phyloP scores from a whole-genome alignment of 2,113 vertebrate species.

The Nesoenas mayeri region DNA sequence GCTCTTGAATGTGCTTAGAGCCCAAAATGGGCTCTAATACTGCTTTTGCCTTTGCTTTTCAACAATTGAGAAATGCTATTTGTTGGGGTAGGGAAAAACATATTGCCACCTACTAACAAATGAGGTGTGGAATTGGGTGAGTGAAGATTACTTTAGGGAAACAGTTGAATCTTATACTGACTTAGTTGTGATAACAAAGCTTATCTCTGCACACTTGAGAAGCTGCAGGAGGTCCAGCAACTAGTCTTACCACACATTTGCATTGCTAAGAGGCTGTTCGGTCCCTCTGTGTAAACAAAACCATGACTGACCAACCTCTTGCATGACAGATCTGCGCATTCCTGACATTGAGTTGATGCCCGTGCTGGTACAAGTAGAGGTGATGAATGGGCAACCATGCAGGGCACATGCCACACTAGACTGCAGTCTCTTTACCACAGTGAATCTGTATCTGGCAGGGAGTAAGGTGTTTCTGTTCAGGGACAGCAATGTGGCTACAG shows the following conservation, averaged over 20 bases:
- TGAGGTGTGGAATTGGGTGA: not conserved
- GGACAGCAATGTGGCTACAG: not conserved
- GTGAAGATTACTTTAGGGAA: not conserved
- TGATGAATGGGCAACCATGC: not conserved
- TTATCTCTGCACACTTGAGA: conserved; percentile 23
- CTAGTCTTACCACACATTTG: not conserved
- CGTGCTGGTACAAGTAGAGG: not conserved
- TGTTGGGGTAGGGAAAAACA: not conserved
- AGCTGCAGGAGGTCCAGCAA: not conserved
- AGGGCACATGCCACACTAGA: not conserved
- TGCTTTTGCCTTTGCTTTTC: not conserved
- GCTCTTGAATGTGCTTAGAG: not conserved
- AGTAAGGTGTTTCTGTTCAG: not conserved
- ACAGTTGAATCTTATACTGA: not conserved
- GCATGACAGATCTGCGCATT: not conserved
- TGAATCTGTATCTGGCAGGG: not conserved
- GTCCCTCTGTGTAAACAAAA: not conserved
- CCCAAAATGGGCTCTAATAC: not conserved
- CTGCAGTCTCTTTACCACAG: not conserved
- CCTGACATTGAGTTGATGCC: not conserved
- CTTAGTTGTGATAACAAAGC: not conserved
- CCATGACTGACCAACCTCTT: not conserved
- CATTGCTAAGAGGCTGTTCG: not conserved
- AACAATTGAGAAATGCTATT: not conserved
- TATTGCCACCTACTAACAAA: not conserved